These are phyloP conservation scores for cat (Felis catus) DNA, from an alignment of 2,113 vertebrate genomes.

Conservation along the genomic window DNA sequence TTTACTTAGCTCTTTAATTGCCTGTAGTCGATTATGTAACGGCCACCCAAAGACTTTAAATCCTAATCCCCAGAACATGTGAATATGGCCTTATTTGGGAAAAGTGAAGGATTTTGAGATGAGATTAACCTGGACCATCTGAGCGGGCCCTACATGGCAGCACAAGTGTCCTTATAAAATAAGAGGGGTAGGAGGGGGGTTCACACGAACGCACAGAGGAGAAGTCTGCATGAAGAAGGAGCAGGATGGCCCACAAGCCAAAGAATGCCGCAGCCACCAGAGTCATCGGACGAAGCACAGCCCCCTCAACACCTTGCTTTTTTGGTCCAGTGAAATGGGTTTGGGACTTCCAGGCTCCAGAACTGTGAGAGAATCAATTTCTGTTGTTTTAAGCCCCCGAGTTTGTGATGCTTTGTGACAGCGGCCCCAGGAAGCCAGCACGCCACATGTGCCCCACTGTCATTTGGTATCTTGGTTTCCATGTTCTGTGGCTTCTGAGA, in stretches of 20 bases:
- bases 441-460: background rate
- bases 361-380: background rate
- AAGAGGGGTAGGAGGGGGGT: background rate
- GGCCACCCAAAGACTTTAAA: background rate
- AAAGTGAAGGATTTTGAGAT: background rate
- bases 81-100: background rate
- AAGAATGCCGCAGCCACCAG: background rate
- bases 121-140: background rate
- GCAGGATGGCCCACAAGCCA: background rate
- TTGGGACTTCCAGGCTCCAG: background rate
- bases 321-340: background rate
- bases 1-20: slow-evolving; percentile 27
- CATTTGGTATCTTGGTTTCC: background rate
- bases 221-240: background rate
- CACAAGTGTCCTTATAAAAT: background rate
- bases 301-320: background rate
- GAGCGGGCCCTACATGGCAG: background rate
- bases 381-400: background rate
- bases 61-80: background rate
- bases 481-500: background rate
- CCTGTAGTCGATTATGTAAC: background rate
- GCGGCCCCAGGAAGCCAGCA: background rate
- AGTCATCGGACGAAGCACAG: rapidly evolving
- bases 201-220: background rate
- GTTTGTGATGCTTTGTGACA: background rate